Conservation (phyloP, 2,113 vertebrate species). For the Falcunculus frontatus region DNA sequence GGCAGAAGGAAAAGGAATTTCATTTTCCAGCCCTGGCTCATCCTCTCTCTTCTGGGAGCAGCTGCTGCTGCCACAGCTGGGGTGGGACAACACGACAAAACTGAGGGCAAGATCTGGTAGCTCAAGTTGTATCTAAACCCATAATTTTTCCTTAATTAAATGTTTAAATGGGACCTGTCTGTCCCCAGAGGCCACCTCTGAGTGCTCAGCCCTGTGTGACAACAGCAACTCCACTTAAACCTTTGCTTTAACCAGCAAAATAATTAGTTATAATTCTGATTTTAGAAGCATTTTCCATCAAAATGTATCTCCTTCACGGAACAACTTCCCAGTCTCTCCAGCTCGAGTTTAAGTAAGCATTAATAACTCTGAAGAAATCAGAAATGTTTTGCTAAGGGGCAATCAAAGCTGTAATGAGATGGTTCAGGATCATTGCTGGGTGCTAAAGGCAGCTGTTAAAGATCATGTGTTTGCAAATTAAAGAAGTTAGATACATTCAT, state of each 20-base stretch:
- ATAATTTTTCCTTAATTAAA: accelerated
- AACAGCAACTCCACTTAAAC: not conserved
- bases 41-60: not conserved
- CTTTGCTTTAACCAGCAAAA: not conserved
- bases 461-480: not conserved
- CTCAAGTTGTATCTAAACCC: not conserved
- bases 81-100: not conserved
- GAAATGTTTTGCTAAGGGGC: not conserved
- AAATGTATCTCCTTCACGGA: not conserved
- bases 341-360: not conserved
- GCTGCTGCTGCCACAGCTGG: not conserved
- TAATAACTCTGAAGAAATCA: not conserved
- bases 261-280: not conserved
- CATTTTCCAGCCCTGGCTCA: not conserved
- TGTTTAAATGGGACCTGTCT: not conserved
- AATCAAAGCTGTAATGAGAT: not conserved
- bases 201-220: not conserved
- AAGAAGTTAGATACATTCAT: not conserved
- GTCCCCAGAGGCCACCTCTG: not conserved
- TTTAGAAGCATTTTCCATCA: not conserved
- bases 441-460: not conserved
- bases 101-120: accelerated
- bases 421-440: not conserved
- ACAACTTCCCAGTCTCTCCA: not conserved
- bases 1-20: not conserved